These are phyloP conservation scores for Plebejus anna DNA, from an alignment of 2,888 invertebrate species.

Conservation along the genomic window DNA sequence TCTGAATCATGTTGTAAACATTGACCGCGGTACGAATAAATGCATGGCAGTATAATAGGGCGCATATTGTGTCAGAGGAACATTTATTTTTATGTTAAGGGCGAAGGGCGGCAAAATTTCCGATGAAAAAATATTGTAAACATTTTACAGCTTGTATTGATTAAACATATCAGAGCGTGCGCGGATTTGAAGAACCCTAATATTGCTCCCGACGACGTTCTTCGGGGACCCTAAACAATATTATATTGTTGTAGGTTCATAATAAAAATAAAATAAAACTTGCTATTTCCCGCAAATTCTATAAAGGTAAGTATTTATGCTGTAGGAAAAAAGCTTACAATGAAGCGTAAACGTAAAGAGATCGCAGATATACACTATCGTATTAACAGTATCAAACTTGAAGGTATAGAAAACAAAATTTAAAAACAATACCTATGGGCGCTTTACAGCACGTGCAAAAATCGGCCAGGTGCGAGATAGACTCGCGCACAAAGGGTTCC, in stretches of 20 bases:
- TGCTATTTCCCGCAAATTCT: conserved; percentile 1
- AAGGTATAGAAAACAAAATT: neutral
- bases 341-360: neutral
- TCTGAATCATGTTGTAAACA: neutral
- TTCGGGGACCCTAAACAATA: conserved; percentile 6
- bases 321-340: neutral
- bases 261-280: conserved; percentile 5
- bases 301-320: neutral
- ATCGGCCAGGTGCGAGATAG: no score
- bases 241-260: neutral
- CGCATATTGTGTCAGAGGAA: conserved; percentile 11
- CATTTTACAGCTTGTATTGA: conserved; percentile 27
- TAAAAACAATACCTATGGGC: neutral
- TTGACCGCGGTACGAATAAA: conserved; percentile 37
- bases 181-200: conserved; percentile 23
- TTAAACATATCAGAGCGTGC: conserved; percentile 25
- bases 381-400: no score
- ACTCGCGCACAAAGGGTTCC: no score
- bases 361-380: no score
- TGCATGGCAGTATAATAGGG: conserved; percentile 32
- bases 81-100: conserved; percentile 25
- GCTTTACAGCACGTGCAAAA: no score
- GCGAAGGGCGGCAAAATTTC: conserved; percentile 15
- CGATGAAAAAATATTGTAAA: conserved; percentile 26
- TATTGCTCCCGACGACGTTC: neutral